Conservation (phyloP, 2,888 invertebrate genomes). For the Hirudinaria manillensis region DNA sequence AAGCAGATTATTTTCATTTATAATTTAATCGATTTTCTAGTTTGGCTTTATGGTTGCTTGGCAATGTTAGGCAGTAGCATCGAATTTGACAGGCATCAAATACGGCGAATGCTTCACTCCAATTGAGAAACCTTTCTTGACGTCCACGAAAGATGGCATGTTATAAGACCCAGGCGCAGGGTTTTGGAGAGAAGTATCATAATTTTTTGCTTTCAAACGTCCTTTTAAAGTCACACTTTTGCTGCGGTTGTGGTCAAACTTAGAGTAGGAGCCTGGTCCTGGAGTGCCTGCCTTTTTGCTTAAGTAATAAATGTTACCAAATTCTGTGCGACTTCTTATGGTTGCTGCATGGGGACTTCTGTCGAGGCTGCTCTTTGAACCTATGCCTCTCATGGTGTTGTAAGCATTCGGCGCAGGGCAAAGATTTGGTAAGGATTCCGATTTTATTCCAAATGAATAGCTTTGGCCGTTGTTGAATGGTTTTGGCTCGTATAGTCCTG, state of each 20-base stretch:
- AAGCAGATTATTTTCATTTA: no score
- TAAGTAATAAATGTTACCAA: conserved; percentile 25
- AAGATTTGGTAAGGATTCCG: not conserved
- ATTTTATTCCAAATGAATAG: conserved; percentile 1
- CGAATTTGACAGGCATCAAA: conserved; percentile 29
- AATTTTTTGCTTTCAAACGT: conserved; percentile 29
- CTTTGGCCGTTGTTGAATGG: not conserved
- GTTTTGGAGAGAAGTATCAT: conserved; percentile 34
- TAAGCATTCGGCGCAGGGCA: conserved; percentile 26
- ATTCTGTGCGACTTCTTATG: conserved; percentile 11
- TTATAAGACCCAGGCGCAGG: conserved; percentile 36
- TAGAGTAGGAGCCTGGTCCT: conserved; percentile 26
- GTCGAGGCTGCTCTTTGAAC: not conserved
- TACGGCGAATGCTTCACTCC: conserved; percentile 33
- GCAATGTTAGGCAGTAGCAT: no score
- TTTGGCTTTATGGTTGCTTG: no score
- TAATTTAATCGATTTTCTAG: no score
- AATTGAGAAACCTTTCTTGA: conserved; percentile 27
- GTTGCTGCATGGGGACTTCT: conserved; percentile 4
- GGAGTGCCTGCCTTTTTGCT: conserved; percentile 25
- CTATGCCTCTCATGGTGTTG: conserved; percentile 22
- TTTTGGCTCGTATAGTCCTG: conserved; percentile 25
- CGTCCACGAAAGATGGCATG: not conserved
- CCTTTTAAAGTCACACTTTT: conserved; percentile 27
- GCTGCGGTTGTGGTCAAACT: not conserved